Conservation (phyloP, 2,797 vertebrate genomes). For the Pygocentrus nattereri region DNA sequence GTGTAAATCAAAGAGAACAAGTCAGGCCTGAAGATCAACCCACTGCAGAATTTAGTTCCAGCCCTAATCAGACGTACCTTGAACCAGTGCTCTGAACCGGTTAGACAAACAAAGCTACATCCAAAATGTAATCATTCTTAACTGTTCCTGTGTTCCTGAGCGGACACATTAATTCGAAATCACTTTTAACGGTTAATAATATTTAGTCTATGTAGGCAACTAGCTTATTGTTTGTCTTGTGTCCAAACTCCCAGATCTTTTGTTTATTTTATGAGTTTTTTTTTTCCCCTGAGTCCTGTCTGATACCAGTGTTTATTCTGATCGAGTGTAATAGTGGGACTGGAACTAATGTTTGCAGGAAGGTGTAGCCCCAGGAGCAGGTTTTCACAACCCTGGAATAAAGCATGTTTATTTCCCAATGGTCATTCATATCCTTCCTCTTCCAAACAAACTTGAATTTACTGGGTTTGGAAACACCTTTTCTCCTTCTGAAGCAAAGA, state of each 20-base stretch:
- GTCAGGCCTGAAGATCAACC: neutral
- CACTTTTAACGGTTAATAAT: neutral
- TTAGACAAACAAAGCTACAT: neutral
- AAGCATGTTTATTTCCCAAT: conserved; percentile 3
- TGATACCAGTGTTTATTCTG: neutral
- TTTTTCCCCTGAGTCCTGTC: no score
- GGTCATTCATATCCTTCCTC: neutral
- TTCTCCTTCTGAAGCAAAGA: neutral
- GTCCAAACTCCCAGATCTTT: no score
- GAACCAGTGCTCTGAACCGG: neutral
- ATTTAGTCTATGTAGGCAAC: neutral
- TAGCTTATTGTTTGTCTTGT: neutral
- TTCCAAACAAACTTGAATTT: neutral
- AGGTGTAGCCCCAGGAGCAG: no score
- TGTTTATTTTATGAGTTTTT: no score
- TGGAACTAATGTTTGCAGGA: neutral
- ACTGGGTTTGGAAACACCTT: neutral
- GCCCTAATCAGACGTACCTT: neutral
- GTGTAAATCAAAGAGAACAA: neutral
- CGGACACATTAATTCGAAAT: neutral
- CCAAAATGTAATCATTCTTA: neutral
- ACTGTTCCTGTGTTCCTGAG: neutral
- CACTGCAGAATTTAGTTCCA: neutral
- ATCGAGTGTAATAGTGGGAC: neutral
- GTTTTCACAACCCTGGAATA: neutral